A percentile compares a stretch with the other conserved stretches of the same genome.
Conservation (phyloP, 2,113 vertebrate species). For the Mastomys coucha region DNA sequence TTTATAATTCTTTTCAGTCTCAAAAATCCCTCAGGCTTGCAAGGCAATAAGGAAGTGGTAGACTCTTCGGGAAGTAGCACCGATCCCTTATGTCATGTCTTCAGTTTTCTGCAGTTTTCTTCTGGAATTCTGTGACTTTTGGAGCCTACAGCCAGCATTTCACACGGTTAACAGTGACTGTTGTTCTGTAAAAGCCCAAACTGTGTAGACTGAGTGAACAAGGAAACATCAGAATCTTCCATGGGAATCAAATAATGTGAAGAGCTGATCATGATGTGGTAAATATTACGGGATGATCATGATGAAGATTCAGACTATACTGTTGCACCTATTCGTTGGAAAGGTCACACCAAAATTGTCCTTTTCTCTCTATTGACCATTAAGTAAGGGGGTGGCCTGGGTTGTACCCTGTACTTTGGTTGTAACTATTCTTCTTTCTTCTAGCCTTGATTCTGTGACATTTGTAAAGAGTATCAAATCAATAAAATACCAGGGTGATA, state of each 20-base stretch:
- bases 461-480: background rate
- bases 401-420: background rate
- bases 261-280: background rate
- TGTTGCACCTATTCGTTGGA: background rate
- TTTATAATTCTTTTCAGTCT: background rate
- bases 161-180: background rate
- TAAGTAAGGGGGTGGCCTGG: background rate
- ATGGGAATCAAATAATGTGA: background rate
- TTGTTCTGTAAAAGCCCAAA: background rate
- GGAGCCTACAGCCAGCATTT: background rate
- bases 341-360: background rate
- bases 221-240: background rate
- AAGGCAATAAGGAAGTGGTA: background rate
- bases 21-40: background rate
- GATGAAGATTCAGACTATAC: background rate
- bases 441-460: conserved; percentile 8
- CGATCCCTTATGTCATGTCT: background rate
- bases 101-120: background rate
- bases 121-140: background rate
- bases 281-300: too few species aligned
- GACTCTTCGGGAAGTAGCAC: background rate
- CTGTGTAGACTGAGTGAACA: background rate
- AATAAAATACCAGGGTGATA: background rate
- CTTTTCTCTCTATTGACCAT: background rate
- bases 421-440: background rate